Evolutionary conservation across 2,113 vertebrate genomes (phyloP), one percentile per base, ranked within the genome.

Genomic region (Dicerorhinus sumatrensis): DNA sequence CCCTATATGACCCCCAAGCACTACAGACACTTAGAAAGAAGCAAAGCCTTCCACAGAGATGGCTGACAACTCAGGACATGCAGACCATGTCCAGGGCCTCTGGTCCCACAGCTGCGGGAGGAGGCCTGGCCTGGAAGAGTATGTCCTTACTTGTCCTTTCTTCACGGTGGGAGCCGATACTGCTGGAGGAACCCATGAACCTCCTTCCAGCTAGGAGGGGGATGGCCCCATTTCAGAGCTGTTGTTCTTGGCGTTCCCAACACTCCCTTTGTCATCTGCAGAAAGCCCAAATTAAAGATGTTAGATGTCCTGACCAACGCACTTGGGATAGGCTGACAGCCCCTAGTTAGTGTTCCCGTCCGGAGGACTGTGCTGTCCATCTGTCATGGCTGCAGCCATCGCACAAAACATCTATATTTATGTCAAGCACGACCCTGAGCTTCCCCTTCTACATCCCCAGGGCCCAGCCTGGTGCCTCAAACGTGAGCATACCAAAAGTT

Each of bases 1-100:
- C 33, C 56, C 33, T 0, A 0, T 1, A 0, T 73, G 67, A 31
- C 23, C 67, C 21, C 42, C 8, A 8, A 51, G 33, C 72, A 63
- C 6, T n/a, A 2, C 5, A 54, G 91, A 63, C 56, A 36, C 58
- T 48, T 73, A n/a, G 42, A 12, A 84, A 39, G 42, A 54, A 84
- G 56, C 42, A 63, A 17, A 75, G 33, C n/a, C 69, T 83, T 63
- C n/a, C 80, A 73, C 1, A 0, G 25, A 51, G 80, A 65, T 12
- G 29, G 69, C 91, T 73, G 67, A 51, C 33, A 51, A n/a, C 42
- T 36, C 25, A 54, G 5, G 12, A 36, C 69, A 54, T 6, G 31
- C 25, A 62, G 17, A 51, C 8, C 56, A 23, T 29, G 25, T 31
- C 54, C 2, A 6, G 58, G 56, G 23, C 18, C 2, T 16, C 39